Evolutionary conservation across 1,140 invertebrate genomes (phyloP).

Genomic region (Aleiodes sp.): DNA sequence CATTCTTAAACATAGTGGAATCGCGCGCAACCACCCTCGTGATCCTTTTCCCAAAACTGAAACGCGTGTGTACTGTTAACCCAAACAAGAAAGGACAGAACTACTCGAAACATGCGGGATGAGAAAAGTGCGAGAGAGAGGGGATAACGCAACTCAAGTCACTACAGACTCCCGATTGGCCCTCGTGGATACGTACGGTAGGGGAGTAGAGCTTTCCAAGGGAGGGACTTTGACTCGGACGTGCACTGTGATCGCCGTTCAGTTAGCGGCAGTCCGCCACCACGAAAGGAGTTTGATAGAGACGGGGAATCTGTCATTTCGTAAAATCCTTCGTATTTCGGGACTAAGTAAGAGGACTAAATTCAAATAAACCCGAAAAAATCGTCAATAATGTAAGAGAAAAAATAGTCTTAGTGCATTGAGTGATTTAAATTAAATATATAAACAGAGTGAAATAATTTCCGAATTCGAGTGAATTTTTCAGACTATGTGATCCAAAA

Average conservation of each 20-base stretch:
- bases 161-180: constrained; percentile 41
- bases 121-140: constrained; percentile 37
- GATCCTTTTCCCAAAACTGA: constrained; percentile 18
- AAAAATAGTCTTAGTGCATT: too few relatives aligned
- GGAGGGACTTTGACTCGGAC: constrained; percentile 41
- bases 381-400: too few relatives aligned
- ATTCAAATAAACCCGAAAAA: too few relatives aligned
- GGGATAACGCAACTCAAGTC: constrained; percentile 13
- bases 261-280: constrained; percentile 64
- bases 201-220: constrained; percentile 46
- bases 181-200: constrained; percentile 39
- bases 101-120: constrained; percentile 31
- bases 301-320: too few relatives aligned
- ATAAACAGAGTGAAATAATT: too few relatives aligned
- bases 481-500: too few relatives aligned
- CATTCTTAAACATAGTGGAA: neutral
- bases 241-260: constrained; percentile 44
- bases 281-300: constrained; percentile 37
- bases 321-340: constrained; percentile 2
- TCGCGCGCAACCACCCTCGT: constrained; percentile 33
- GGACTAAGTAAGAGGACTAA: too few relatives aligned
- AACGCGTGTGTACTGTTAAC: constrained; percentile 37
- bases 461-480: too few relatives aligned
- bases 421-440: too few relatives aligned
- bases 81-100: too few relatives aligned